These are phyloP conservation scores for Hylaeus anthracinus DNA, from an alignment of 1,140 invertebrate species.

Conservation along the genomic window DNA sequence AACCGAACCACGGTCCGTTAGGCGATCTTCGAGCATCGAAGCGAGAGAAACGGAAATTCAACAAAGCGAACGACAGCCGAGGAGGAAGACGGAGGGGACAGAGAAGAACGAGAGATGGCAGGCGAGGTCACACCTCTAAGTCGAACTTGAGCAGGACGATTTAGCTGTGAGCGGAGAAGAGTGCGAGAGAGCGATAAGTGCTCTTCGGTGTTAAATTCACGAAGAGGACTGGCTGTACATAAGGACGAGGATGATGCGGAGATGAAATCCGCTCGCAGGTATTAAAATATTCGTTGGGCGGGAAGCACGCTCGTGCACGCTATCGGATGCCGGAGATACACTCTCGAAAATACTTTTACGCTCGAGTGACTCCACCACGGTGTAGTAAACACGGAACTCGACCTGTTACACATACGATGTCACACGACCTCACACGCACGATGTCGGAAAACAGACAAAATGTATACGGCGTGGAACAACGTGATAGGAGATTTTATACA, in stretches of 20 bases:
- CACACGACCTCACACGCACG: no score
- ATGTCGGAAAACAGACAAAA: no score
- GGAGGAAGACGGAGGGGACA: background rate
- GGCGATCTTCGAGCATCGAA: constrained; percentile 21
- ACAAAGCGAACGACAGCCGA: background rate
- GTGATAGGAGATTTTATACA: no score
- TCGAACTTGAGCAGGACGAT: constrained; percentile 45
- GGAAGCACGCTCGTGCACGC: background rate
- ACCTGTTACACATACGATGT: background rate
- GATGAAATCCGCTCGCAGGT: constrained; percentile 32
- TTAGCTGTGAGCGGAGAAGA: constrained; percentile 39
- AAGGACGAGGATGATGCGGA: background rate
- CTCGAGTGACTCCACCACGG: constrained; percentile 15
- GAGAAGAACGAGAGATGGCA: background rate
- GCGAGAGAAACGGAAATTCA: background rate
- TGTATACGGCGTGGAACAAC: no score
- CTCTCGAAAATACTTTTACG: constrained; percentile 40
- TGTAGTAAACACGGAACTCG: constrained; percentile 1
- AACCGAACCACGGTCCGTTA: constrained; percentile 31
- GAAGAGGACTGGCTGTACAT: constrained; percentile 40
- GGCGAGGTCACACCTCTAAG: constrained; percentile 29
- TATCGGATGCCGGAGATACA: constrained; percentile 7
- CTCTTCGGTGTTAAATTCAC: constrained; percentile 63
- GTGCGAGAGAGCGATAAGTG: constrained; percentile 61
- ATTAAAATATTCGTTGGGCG: constrained; percentile 47